Evolutionary conservation across 2,797 vertebrate genomes (phyloP).

Genomic region (Pelobates cultripes): DNA sequence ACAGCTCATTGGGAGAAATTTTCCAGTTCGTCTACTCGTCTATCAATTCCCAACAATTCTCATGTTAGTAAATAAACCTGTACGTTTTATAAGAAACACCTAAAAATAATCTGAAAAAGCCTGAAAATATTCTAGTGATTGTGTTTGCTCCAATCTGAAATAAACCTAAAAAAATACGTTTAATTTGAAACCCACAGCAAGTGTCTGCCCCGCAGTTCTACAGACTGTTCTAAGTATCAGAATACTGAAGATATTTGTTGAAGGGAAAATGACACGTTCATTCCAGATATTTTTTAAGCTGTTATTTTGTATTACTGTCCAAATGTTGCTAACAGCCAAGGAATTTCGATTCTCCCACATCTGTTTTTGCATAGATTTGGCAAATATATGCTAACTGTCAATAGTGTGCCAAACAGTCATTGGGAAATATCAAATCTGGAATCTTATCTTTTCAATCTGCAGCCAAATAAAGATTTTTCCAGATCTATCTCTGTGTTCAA

Average conservation of each 20-base stretch:
- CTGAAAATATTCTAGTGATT: no score
- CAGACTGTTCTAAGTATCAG: neutral
- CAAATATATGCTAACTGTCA: neutral
- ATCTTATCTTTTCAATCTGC: neutral
- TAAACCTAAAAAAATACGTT: no score
- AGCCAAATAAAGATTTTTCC: constrained; percentile 20
- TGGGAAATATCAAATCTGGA: constrained; percentile 46
- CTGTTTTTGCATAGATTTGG: constrained; percentile 52
- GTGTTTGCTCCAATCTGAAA: no score
- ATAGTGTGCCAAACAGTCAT: constrained; percentile 19
- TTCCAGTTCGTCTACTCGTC: no score
- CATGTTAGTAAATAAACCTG: no score
- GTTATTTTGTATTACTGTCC: constrained; percentile 34
- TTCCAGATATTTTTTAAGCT: constrained; percentile 44
- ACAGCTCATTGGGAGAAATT: no score
- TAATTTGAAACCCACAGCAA: no score
- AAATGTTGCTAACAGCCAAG: constrained; percentile 32
- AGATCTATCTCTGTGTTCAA: constrained; percentile 7
- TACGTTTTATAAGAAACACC: no score
- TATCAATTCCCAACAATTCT: no score
- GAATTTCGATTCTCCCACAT: constrained; percentile 39
- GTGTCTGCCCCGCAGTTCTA: neutral
- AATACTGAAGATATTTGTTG: neutral
- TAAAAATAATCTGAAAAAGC: no score
- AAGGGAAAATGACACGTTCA: constrained; percentile 14